These are phyloP conservation scores for Polyommatus icarus DNA, from an alignment of 2,888 invertebrate genomes.

Conservation along the genomic window DNA sequence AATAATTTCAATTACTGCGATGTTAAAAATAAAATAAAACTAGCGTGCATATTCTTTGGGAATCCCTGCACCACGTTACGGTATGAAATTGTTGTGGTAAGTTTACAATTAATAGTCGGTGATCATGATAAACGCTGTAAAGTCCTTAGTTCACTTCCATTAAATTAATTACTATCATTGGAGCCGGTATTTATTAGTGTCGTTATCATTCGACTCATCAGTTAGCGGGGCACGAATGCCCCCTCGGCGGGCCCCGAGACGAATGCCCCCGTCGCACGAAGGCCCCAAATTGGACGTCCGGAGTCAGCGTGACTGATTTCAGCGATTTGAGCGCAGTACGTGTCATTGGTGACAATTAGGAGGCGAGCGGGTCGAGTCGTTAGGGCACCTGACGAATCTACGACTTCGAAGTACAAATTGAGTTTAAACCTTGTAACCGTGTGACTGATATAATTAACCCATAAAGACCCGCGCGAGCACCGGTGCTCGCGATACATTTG, in stretches of 20 bases:
- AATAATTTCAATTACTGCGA: too few relatives aligned
- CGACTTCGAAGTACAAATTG: not conserved
- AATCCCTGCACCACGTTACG: not conserved
- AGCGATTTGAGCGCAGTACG: conserved; percentile 57
- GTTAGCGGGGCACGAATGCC: conserved; percentile 38
- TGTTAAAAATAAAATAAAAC: too few relatives aligned
- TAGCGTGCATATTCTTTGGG: too few relatives aligned
- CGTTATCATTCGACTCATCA: conserved; percentile 81
- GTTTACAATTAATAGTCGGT: not conserved
- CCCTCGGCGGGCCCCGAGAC: conserved; percentile 50
- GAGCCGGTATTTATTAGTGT: conserved; percentile 78
- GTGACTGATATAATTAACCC: too few relatives aligned
- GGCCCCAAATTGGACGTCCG: conserved; percentile 37
- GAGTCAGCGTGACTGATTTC: conserved; percentile 50
- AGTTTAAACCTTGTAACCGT: not conserved
- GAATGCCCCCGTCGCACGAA: conserved; percentile 49
- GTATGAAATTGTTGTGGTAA: not conserved
- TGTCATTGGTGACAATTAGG: conserved; percentile 65
- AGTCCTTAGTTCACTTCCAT: conserved; percentile 47
- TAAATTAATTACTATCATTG: conserved; percentile 78
- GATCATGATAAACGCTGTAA: conserved; percentile 3
- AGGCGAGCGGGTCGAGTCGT: conserved; percentile 35
- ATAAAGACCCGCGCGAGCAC: too few relatives aligned
- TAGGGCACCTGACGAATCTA: not conserved
- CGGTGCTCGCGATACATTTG: too few relatives aligned